Conservation (phyloP, 2,888 invertebrate genomes). For the Colostygia pectinataria region DNA sequence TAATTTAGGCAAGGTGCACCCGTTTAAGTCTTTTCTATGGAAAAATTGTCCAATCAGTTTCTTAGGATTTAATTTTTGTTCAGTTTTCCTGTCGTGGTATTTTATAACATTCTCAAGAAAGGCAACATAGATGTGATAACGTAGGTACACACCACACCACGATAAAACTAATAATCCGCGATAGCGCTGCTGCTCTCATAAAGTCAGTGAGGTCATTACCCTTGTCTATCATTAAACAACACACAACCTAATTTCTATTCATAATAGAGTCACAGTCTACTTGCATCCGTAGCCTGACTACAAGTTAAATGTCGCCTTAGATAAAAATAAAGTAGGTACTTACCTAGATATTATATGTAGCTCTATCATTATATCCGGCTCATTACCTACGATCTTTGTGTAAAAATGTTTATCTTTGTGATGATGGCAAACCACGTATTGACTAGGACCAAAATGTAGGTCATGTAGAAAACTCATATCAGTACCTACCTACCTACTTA, state of each 20-base stretch:
- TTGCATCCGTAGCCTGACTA: slow-evolving; percentile 41
- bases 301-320: slow-evolving; percentile 56
- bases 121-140: slow-evolving; percentile 8
- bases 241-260: slow-evolving; percentile 72
- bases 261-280: slow-evolving; percentile 74
- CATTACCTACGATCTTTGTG: no score
- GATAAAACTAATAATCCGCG: slow-evolving; percentile 24
- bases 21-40: slow-evolving; percentile 1
- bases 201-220: slow-evolving; percentile 39
- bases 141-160: neutral
- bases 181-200: slow-evolving; percentile 24
- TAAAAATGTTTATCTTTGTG: no score
- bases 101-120: neutral
- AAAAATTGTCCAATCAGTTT: neutral
- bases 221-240: slow-evolving; percentile 48
- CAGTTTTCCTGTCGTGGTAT: neutral
- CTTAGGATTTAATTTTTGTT: neutral
- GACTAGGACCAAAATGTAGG: no score
- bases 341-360: no score
- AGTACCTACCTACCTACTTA: no score
- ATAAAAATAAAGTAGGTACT: no score
- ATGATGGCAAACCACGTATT: no score
- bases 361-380: no score
- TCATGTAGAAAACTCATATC: no score
- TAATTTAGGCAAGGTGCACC: neutral